Evolutionary conservation across 2,113 vertebrate species (phyloP).

Genomic region (Mesocricetus auratus): DNA sequence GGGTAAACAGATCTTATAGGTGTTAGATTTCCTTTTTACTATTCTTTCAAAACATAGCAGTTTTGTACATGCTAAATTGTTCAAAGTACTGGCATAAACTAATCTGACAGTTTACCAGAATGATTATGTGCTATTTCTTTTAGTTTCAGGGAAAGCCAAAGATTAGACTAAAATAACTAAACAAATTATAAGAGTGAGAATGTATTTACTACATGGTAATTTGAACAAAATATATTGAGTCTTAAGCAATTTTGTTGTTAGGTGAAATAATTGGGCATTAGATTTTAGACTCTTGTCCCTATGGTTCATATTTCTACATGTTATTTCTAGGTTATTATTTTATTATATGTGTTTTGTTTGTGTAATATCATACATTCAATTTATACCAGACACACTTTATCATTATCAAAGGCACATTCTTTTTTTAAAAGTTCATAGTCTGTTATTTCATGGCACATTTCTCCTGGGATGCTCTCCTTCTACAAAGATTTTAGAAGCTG

Average conservation of each 20-base stretch:
- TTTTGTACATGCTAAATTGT: constrained; percentile 19
- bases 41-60: constrained; percentile 15
- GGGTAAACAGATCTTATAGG: constrained; percentile 35
- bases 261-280: neutral
- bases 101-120: constrained; percentile 10
- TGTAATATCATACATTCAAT: neutral
- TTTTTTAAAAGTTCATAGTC: constrained; percentile 23
- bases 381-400: neutral
- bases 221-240: neutral
- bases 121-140: neutral
- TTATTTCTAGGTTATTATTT: constrained; percentile 13
- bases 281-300: neutral
- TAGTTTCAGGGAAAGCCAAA: neutral
- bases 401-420: neutral
- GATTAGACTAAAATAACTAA: neutral
- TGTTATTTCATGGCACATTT: constrained; percentile 41
- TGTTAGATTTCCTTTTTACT: constrained; percentile 12
- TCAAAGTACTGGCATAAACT: constrained; percentile 1
- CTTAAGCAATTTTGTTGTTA: neutral
- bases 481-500: neutral
- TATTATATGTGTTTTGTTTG: neutral
- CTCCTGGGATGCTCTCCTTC: constrained; percentile 33
- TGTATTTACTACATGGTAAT: neutral
- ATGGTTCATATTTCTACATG: neutral
- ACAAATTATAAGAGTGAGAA: neutral